These are phyloP conservation scores for Bicyclus anynana DNA, from an alignment of 1,140 invertebrate genomes.

Conservation along the genomic window DNA sequence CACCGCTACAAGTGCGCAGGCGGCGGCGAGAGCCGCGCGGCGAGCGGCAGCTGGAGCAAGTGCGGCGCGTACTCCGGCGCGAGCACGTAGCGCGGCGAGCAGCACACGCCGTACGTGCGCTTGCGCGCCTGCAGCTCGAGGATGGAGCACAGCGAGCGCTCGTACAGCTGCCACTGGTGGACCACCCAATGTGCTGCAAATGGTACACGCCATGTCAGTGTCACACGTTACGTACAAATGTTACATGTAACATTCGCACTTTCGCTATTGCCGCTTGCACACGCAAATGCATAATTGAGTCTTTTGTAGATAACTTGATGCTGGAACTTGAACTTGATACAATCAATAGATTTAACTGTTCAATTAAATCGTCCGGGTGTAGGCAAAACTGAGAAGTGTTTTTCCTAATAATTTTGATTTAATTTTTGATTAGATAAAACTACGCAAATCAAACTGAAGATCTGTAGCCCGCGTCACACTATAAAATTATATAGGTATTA, in stretches of 20 bases:
- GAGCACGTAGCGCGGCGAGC: constrained; percentile 54
- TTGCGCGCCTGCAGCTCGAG: constrained; percentile 63
- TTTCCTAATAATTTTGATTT: too few relatives aligned
- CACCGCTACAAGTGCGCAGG: constrained; percentile 68
- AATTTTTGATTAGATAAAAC: too few relatives aligned
- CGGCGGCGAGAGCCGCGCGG: constrained; percentile 52
- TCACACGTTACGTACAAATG: not conserved
- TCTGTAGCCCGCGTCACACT: too few relatives aligned
- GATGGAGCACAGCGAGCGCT: constrained; percentile 62
- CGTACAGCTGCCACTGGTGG: constrained; percentile 64
- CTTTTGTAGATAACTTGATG: too few relatives aligned
- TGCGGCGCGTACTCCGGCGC: constrained; percentile 53
- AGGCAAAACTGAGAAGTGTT: too few relatives aligned
- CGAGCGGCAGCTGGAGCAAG: constrained; percentile 50
- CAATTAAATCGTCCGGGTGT: too few relatives aligned
- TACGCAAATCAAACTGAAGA: too few relatives aligned
- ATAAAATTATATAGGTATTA: too few relatives aligned
- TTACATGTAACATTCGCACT: not conserved
- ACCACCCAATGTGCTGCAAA: constrained; percentile 63
- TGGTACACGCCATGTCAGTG: not conserved
- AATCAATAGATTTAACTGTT: too few relatives aligned
- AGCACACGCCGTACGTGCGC: constrained; percentile 48
- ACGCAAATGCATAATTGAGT: too few relatives aligned
- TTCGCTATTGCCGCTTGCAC: too few relatives aligned
- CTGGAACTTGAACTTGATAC: too few relatives aligned